Evolutionary conservation across 2,113 vertebrate genomes (phyloP), one percentile per base, ranked within the genome.

Genomic region (Brienomyrus longianalis): DNA sequence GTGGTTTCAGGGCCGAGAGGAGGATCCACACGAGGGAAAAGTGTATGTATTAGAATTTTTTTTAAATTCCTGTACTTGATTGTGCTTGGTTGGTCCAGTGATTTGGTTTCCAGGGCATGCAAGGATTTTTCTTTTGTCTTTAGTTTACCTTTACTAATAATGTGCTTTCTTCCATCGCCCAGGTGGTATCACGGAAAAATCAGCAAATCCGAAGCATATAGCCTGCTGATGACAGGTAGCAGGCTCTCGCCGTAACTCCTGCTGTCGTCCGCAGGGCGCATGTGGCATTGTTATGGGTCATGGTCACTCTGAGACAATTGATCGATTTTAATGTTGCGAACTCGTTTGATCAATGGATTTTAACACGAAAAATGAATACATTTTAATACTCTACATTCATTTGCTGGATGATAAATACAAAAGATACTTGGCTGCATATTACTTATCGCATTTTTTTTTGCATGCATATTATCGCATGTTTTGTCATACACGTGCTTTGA

Each of bases 111-210:
- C 27, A 56, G 39, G 21, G 13, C 21, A 66, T 19, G 2, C 5
- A 62, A 13, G 23, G 54, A 45, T 11, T 59, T 15, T 59, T 6
- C 13, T 54, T 54, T 39, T 47, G 9, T 5, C 43, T 23, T 19
- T 35, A 45, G 27, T 31, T 56, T 54, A 10, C 35, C 2, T 19
- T 87, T 56, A 19, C 17, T 27, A 15, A 45, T 43, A 23, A 35
- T 51, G 8, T 66, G 19, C 62, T 39, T 52, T 23, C 94, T 91
- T 92, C 70, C 93, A 39, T 95, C 94, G 35, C 92, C 89, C 95
- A 99, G 98, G 95, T 99, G 98, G 98, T 99, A 98, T 96, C 98
- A 99, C 90, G 98, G 98, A 93, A 99, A 99, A 95, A 98, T 99
- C 95, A 98, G 96, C 92, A 99, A 99, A 93, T 97, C 99, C 95